Conservation (phyloP, 2,797 vertebrate species). For the Malacoraja senta region DNA sequence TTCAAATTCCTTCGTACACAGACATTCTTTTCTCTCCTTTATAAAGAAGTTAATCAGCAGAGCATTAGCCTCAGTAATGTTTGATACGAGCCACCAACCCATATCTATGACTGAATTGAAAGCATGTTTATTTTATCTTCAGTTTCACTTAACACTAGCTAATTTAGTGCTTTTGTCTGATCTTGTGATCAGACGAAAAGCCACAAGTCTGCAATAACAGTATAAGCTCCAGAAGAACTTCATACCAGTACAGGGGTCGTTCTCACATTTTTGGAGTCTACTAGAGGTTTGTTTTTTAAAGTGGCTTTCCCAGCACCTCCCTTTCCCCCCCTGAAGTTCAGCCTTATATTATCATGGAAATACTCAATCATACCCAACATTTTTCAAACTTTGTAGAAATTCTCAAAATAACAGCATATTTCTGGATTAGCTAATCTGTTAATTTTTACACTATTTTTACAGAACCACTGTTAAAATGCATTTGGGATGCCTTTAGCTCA, state of each 20-base stretch:
- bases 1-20: background rate
- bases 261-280: background rate
- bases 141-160: slow-evolving; percentile 29
- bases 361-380: background rate
- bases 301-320: background rate
- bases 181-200: background rate
- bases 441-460: background rate
- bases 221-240: background rate
- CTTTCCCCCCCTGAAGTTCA: background rate
- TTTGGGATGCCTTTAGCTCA: background rate
- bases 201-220: background rate
- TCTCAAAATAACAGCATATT: background rate
- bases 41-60: background rate
- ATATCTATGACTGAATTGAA: slow-evolving; percentile 1
- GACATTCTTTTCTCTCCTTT: background rate
- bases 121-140: background rate
- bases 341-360: background rate
- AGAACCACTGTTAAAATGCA: background rate
- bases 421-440: background rate
- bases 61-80: slow-evolving; percentile 12
- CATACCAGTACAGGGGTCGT: background rate
- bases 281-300: background rate
- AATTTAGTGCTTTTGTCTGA: slow-evolving; percentile 4
- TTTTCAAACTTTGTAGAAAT: background rate
- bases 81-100: background rate